A percentile compares a stretch with the other conserved stretches of the same genome.
Evolutionary conservation across 2,113 vertebrate genomes (phyloP).

Genomic region (Progne subis): DNA sequence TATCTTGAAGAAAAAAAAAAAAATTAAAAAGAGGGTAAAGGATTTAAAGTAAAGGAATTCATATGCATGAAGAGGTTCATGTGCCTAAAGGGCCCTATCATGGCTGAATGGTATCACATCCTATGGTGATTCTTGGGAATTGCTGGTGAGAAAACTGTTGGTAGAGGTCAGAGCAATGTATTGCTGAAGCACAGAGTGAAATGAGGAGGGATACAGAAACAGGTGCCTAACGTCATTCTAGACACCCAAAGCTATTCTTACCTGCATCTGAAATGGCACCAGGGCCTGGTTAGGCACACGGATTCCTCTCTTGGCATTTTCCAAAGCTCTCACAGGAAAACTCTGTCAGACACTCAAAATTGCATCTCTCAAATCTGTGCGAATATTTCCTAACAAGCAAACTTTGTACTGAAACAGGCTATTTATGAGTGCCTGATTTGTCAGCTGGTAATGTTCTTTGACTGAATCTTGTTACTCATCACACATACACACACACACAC

Average conservation of each 20-base stretch:
- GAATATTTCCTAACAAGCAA: neutral
- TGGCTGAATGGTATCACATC: neutral
- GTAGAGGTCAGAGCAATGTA: neutral
- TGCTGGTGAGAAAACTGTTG: neutral
- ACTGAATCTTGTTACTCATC: slow-evolving; percentile 14
- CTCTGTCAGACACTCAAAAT: neutral
- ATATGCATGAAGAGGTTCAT: neutral
- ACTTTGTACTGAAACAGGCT: neutral
- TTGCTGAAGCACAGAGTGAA: neutral
- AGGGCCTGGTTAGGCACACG: neutral
- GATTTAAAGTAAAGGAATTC: neutral
- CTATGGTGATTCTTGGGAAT: neutral
- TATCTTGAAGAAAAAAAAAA: neutral
- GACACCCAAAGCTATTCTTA: neutral
- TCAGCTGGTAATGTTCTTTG: slow-evolving; percentile 6
- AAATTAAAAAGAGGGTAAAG: neutral
- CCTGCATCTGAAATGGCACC: neutral
- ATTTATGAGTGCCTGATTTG: neutral
- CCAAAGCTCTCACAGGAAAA: neutral
- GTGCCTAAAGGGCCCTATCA: neutral
- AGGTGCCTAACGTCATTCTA: neutral
- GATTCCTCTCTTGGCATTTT: neutral
- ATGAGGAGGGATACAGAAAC: neutral
- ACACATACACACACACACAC: neutral
- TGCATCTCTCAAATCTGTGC: fast-evolving